Conservation (phyloP, 2,113 vertebrate species). For the Protobothrops mucrosquamatus region DNA sequence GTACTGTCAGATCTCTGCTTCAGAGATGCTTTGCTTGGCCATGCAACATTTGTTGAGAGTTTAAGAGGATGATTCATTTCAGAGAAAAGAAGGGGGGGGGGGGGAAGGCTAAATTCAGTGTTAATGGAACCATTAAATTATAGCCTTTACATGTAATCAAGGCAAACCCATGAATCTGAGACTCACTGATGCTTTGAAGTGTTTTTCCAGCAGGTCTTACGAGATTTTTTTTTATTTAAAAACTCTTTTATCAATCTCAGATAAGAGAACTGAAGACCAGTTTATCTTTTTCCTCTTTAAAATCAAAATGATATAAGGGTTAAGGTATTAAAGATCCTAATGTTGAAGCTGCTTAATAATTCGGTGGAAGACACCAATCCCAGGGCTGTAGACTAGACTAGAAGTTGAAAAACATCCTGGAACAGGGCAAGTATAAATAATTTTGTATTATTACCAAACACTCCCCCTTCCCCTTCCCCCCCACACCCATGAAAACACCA, state of each 20-base stretch:
- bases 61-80: neutral
- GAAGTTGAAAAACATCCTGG: neutral
- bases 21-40: too few relatives aligned
- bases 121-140: slow-evolving; percentile 8
- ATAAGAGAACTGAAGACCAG: neutral
- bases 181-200: neutral
- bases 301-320: neutral
- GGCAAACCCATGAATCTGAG: neutral
- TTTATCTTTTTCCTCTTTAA: neutral
- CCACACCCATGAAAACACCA: neutral
- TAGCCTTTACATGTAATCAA: neutral
- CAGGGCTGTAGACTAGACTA: neutral
- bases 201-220: neutral
- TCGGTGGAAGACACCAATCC: neutral
- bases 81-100: neutral
- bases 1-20: neutral
- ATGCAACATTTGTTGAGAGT: neutral
- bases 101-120: slow-evolving; percentile 6
- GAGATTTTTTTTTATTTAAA: neutral
- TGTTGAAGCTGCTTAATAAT: neutral
- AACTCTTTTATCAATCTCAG: neutral
- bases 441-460: neutral
- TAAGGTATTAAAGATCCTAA: neutral
- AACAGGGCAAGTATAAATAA: neutral
- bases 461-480: neutral